phyloP scores from a whole-genome alignment of 1,140 invertebrate genomes.

The Meloidogyne chitwoodi region DNA sequence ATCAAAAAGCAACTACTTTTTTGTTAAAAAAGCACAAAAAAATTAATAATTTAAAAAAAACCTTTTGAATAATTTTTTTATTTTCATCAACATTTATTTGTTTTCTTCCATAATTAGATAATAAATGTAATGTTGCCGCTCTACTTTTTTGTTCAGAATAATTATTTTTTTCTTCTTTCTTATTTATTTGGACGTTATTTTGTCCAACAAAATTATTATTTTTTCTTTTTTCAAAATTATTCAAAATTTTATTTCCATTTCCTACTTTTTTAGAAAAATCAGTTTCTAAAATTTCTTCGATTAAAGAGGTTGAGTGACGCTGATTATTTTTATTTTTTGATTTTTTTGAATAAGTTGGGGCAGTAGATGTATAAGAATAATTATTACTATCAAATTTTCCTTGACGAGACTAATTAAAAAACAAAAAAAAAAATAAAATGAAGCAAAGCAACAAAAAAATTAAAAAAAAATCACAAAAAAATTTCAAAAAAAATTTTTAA shows the following conservation, averaged over 20 bases:
- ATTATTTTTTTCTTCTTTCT: not conserved
- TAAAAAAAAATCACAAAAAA: not conserved
- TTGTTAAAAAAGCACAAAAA: not conserved
- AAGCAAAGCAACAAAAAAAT: not conserved
- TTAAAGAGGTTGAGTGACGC: not conserved
- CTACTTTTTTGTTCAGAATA: not conserved
- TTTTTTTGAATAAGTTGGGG: not conserved
- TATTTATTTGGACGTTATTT: not conserved
- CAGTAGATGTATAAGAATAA: not conserved
- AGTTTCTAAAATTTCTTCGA: not conserved
- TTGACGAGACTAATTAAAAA: not conserved
- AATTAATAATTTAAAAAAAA: not conserved
- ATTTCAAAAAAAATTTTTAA: not conserved
- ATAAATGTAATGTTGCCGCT: not conserved
- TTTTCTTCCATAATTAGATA: not conserved
- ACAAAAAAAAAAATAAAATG: not conserved
- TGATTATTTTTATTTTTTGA: not conserved
- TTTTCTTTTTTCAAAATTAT: not conserved
- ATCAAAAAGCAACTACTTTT: not conserved
- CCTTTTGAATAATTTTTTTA: not conserved
- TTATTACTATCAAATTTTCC: not conserved
- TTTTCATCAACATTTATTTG: not conserved
- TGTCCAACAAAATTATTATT: not conserved
- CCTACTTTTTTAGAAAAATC: not conserved
- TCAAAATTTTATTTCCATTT: not conserved